phyloP scores from a whole-genome alignment of 2,888 invertebrate genomes.

The Panopea generosa region DNA sequence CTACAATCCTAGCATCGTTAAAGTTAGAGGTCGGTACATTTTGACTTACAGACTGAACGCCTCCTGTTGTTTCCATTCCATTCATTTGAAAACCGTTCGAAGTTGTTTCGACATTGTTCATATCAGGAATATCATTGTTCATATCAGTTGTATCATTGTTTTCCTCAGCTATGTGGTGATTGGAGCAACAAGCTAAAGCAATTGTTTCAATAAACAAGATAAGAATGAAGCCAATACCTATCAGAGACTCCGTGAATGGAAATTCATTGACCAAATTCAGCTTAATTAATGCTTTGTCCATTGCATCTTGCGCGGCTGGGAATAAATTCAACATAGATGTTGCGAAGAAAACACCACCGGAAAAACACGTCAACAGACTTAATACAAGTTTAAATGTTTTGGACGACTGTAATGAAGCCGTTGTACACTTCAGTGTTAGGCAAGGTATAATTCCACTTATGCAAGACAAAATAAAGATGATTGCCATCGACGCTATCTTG shows the following conservation, averaged over 20 bases:
- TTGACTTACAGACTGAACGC: too few species aligned
- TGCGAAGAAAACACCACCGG: conserved; percentile 48
- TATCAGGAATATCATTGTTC: too few species aligned
- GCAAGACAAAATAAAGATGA: conserved; percentile 59
- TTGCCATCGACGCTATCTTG: conserved; percentile 55
- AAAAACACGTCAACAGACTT: conserved; percentile 40
- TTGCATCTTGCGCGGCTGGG: conserved; percentile 25
- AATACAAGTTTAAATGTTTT: conserved; percentile 11
- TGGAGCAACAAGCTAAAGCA: conserved; percentile 10
- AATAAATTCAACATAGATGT: conserved; percentile 30
- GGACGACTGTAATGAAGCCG: not conserved
- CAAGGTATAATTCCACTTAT: conserved; percentile 60
- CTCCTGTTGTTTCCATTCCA: too few species aligned
- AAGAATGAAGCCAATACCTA: conserved; percentile 38
- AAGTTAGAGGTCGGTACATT: too few species aligned
- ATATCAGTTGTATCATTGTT: too few species aligned
- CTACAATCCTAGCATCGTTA: too few species aligned
- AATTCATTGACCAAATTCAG: conserved; percentile 10
- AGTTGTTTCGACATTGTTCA: too few species aligned
- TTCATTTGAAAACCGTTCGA: too few species aligned
- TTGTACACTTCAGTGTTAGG: conserved; percentile 26
- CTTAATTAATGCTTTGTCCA: conserved; percentile 15
- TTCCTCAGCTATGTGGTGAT: too few species aligned
- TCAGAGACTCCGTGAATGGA: conserved; percentile 25
- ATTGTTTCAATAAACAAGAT: conserved; percentile 40